Percentiles rank a stretch among this genome's conserved stretches.
Conservation (phyloP, 1,140 invertebrate genomes). For the Lycorma delicatula region DNA sequence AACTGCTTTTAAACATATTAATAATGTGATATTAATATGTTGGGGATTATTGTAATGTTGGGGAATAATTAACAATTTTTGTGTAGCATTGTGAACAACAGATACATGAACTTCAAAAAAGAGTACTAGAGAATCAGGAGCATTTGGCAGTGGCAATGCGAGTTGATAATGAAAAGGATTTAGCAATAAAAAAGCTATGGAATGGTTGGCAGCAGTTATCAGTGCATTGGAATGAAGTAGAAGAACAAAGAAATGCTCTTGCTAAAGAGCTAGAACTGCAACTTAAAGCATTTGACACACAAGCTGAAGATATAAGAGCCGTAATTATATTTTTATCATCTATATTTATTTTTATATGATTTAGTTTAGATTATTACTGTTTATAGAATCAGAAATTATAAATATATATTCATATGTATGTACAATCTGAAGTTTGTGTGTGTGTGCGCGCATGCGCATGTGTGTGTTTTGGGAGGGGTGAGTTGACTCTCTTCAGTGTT, state of each 20-base stretch:
- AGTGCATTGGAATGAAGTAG: constrained; percentile 37
- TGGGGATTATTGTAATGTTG: background rate
- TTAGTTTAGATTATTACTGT: too few relatives aligned
- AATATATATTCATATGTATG: too few relatives aligned
- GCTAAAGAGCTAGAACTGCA: constrained; percentile 34
- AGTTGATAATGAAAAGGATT: constrained; percentile 64
- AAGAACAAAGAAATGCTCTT: constrained; percentile 37
- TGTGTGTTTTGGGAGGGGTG: too few relatives aligned
- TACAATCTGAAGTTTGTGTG: too few relatives aligned
- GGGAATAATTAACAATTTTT: constrained; percentile 9
- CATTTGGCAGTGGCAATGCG: constrained; percentile 64
- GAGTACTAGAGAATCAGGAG: constrained; percentile 64
- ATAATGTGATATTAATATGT: background rate
- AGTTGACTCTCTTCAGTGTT: too few relatives aligned
- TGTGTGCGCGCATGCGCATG: too few relatives aligned
- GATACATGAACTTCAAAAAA: constrained; percentile 62
- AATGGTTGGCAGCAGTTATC: constrained; percentile 45
- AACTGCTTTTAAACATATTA: background rate
- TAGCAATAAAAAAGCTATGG: constrained; percentile 52
- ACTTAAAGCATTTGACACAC: constrained; percentile 17
- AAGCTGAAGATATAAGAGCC: constrained; percentile 23
- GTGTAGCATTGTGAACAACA: constrained; percentile 65
- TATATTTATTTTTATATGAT: too few relatives aligned
- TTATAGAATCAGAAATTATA: too few relatives aligned
- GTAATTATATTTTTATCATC: too few relatives aligned